Percentiles rank a stretch among this genome's conserved stretches.
Evolutionary conservation across 2,797 vertebrate genomes (phyloP).

Genomic region (Syncerus caffer): DNA sequence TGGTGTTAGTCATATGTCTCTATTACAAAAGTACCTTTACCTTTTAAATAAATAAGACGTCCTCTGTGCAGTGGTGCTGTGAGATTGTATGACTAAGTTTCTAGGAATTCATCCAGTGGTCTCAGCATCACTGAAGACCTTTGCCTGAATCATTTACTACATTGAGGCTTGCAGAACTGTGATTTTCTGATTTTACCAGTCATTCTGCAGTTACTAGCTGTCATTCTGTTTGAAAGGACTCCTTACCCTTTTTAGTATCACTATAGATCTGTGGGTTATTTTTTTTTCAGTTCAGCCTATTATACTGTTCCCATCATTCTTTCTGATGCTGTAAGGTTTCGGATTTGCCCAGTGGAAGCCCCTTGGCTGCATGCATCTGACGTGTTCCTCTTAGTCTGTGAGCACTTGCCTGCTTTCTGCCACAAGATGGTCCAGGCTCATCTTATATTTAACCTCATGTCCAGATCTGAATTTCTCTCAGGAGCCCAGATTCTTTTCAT

Average conservation of each 20-base stretch:
- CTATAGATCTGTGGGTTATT: not conserved
- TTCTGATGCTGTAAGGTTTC: not conserved
- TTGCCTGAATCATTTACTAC: not conserved
- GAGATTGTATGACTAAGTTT: not conserved
- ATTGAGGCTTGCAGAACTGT: not conserved
- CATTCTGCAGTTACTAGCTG: not conserved
- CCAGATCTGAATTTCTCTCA: not conserved
- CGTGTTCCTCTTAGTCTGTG: not conserved
- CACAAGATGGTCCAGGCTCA: not conserved
- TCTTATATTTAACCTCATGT: not conserved
- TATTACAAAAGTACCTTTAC: not conserved
- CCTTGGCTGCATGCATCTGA: not conserved
- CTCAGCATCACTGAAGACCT: not conserved
- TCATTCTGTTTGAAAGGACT: not conserved
- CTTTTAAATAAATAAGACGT: not conserved
- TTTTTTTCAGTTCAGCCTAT: not conserved
- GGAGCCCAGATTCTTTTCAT: not conserved
- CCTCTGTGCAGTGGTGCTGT: not conserved
- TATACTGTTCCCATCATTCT: not conserved
- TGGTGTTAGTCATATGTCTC: not conserved
- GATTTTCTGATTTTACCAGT: not conserved
- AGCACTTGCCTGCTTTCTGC: not conserved
- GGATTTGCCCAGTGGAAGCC: not conserved
- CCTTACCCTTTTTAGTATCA: not conserved
- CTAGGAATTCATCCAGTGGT: not conserved